phyloP scores from a whole-genome alignment of 2,797 vertebrate genomes.

The Danio kyathit region DNA sequence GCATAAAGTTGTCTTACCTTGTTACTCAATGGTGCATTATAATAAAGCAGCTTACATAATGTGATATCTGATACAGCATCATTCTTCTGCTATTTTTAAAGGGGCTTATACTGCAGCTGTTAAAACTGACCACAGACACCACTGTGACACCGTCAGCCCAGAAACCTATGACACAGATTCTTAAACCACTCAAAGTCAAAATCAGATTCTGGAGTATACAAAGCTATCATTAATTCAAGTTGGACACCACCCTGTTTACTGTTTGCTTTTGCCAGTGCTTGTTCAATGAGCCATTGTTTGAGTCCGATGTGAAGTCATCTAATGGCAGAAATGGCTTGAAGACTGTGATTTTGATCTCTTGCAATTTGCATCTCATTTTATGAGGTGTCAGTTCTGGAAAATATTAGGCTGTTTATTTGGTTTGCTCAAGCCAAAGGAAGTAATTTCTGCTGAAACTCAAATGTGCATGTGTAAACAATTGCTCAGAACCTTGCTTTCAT shows the following conservation, averaged over 20 bases:
- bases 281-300: conserved; percentile 43
- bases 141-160: not conserved
- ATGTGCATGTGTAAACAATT: not conserved
- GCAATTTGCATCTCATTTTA: conserved; percentile 19
- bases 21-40: not conserved
- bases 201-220: not conserved
- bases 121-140: not conserved
- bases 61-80: conserved; percentile 8
- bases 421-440: conserved; percentile 2
- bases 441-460: not conserved
- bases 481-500: not conserved
- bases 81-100: conserved; percentile 24
- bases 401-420: not conserved
- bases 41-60: not conserved
- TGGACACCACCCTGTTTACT: conserved; percentile 30
- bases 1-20: not conserved
- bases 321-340: not conserved
- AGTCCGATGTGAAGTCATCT: conserved; percentile 28
- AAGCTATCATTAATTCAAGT: conserved; percentile 20
- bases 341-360: conserved; percentile 6
- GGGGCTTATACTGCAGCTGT: conserved; percentile 8
- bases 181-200: not conserved
- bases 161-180: conserved; percentile 2
- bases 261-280: conserved; percentile 34
- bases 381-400: not conserved